Percentiles rank a stretch among this genome's conserved stretches.
phyloP scores from a whole-genome alignment of 1,140 invertebrate genomes.

The Vanessa tameamea region DNA sequence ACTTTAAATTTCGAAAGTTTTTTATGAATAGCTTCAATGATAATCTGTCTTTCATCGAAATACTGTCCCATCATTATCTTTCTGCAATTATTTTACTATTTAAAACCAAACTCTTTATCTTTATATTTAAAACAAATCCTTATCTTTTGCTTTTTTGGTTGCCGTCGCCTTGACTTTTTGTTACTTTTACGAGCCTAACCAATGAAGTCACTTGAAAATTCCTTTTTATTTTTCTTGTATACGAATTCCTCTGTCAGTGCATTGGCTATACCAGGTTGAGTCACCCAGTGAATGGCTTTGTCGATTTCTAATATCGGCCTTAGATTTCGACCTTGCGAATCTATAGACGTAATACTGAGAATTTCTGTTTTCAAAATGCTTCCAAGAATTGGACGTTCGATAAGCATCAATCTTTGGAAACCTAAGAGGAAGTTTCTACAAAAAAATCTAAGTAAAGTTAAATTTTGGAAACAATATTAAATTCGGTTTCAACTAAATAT shows the following conservation, averaged over 20 bases:
- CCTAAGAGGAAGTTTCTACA: not conserved
- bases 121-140: not conserved
- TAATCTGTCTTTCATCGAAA: not conserved
- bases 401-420: conserved; percentile 1
- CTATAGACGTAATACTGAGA: conserved; percentile 26
- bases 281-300: conserved; percentile 45
- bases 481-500: too few relatives aligned
- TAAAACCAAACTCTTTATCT: conserved; percentile 13
- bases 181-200: conserved; percentile 25
- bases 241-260: conserved; percentile 16
- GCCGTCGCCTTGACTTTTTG: conserved; percentile 30
- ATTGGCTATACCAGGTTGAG: conserved; percentile 39
- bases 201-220: conserved; percentile 32
- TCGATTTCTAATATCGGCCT: conserved; percentile 44
- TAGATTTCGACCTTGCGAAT: conserved; percentile 36
- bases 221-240: conserved; percentile 17
- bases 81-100: conserved; percentile 18
- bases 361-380: conserved; percentile 27
- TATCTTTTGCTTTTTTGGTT: conserved; percentile 31
- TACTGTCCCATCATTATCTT: conserved; percentile 16
- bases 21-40: too few relatives aligned
- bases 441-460: not conserved
- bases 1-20: not conserved
- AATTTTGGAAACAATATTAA: too few relatives aligned
- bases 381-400: conserved; percentile 19